Base-by-base conservation (phyloP, 2,113 vertebrate genomes). In the Pitta sordida region DNA sequence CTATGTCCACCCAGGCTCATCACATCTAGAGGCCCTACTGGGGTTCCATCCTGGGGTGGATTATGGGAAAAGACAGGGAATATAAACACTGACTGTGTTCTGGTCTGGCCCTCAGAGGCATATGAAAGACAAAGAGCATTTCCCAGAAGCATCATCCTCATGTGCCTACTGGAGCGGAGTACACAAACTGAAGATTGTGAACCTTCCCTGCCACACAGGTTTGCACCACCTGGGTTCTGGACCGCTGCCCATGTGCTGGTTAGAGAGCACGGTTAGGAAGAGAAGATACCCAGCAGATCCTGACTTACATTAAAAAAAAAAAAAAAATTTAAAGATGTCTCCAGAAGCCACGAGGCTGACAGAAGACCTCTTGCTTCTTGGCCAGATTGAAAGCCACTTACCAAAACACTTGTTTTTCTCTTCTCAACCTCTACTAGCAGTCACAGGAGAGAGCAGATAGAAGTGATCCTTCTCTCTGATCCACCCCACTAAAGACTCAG, bases 361-460 rank as follows among this genome's bases (percentile, higher is more conserved):
- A 83, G 51, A 39, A 76, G 77, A 21, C 7, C 9, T 65, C 21
- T 49, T 29, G 20, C 10, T 48, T 80, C 27, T 56, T 69, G 65
- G 36, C 24, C 41, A 60, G 15, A 39, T 9, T 1, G 2, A n/a
- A n/a, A n/a, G n/a, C n/a, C n/a, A n/a, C 15, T 79, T 22, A 12
- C 10, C 22, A n/a, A 5, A 53, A 6, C 3, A 3, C 6, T 37
- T 27, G 7, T 2, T 70, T 70, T 64, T 20, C 11, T 26, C 16
- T 67, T 81, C 11, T 86, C 4, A 15, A 16, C 10, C 18, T 74
- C 39, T 4, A 5, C 10, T 43, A 30, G 23, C 11, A 17, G 41
- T 29, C 24, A 65, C 10, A 49, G 37, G 10, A 64, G 21, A 8
- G 32, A 53, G 26, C 0, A 0, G 17, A 15, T 5, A 3, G 6